These are phyloP conservation scores for Lamprotornis superbus DNA, from an alignment of 2,113 vertebrate genomes.

Conservation along the genomic window DNA sequence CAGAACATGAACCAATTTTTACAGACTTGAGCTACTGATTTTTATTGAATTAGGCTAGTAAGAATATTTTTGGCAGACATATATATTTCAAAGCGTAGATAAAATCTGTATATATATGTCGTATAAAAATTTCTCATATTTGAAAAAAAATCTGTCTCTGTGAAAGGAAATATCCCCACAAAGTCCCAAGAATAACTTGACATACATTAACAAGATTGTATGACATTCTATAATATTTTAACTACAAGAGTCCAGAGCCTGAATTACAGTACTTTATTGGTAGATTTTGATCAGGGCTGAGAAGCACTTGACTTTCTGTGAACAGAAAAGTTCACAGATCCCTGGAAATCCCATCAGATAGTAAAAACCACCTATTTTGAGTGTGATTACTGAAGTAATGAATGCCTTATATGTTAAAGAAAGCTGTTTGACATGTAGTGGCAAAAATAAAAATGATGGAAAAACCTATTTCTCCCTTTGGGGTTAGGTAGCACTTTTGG, in stretches of 20 bases:
- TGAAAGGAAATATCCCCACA: not conserved
- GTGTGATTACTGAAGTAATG: not conserved
- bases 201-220: not conserved
- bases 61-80: not conserved
- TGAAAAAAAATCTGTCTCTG: not conserved
- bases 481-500: not conserved
- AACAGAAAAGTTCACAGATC: not conserved
- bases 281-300: not conserved
- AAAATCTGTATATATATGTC: not conserved
- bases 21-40: not conserved
- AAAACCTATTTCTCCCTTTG: not conserved
- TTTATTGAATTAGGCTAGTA: not conserved
- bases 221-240: not conserved
- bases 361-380: not conserved
- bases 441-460: not conserved
- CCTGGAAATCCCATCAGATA: not conserved
- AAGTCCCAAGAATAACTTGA: not conserved
- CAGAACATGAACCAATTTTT: not conserved
- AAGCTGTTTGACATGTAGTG: not conserved
- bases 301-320: not conserved
- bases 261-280: not conserved
- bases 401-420: not conserved
- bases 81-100: not conserved
- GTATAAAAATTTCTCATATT: not conserved
- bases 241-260: not conserved